phyloP scores from a whole-genome alignment of 2,113 vertebrate genomes.

The Pterophyllum scalare region DNA sequence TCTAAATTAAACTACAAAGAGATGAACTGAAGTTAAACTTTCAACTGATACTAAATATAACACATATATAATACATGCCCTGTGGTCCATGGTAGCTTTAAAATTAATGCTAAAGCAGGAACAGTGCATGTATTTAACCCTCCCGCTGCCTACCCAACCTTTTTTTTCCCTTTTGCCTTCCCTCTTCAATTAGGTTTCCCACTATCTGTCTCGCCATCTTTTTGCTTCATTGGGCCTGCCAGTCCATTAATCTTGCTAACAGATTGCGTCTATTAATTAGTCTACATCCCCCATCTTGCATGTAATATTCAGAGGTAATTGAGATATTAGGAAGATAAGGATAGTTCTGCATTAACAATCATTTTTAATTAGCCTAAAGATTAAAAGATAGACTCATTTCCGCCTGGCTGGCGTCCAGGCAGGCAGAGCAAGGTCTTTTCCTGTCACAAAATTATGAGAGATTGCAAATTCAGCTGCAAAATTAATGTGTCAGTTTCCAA shows the following conservation, averaged over 20 bases:
- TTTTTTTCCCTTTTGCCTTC: not conserved
- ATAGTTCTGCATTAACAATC: constrained; percentile 57
- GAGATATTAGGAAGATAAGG: constrained; percentile 71
- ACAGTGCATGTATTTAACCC: not conserved
- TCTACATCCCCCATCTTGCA: constrained; percentile 64
- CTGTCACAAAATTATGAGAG: constrained; percentile 8
- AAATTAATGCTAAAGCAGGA: constrained; percentile 8
- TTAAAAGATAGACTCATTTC: constrained; percentile 47
- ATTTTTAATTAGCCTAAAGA: constrained; percentile 70
- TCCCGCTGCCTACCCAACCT: not conserved
- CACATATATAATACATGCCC: not conserved
- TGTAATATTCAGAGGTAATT: constrained; percentile 72
- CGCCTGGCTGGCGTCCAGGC: constrained; percentile 25
- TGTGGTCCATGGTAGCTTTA: not conserved
- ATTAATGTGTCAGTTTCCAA: constrained; percentile 40
- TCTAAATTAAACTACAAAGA: constrained; percentile 19
- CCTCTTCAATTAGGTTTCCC: constrained; percentile 47
- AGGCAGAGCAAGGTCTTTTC: constrained; percentile 31
- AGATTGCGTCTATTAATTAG: constrained; percentile 77
- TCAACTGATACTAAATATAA: constrained; percentile 12
- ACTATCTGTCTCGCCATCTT: constrained; percentile 60
- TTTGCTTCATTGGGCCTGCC: constrained; percentile 49
- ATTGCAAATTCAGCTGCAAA: constrained; percentile 15
- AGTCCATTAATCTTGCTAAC: constrained; percentile 71
- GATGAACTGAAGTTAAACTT: constrained; percentile 22